These are phyloP conservation scores for Noctua pronuba DNA, from an alignment of 2,888 invertebrate species.

Conservation along the genomic window DNA sequence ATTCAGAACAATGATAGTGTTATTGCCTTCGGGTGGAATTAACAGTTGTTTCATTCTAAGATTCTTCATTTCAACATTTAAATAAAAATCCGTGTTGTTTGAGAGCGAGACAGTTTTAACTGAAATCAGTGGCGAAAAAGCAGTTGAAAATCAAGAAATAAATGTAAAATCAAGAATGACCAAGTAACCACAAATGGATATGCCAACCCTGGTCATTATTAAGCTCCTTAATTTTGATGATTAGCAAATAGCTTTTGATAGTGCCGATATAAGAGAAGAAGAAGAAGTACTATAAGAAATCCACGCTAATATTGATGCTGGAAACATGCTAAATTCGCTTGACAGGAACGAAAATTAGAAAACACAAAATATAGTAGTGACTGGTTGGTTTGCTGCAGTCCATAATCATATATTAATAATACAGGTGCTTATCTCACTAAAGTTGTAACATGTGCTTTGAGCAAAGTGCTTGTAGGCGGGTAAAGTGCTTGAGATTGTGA, in stretches of 20 bases:
- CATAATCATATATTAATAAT: slow-evolving; percentile 52
- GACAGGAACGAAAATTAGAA: slow-evolving; percentile 7
- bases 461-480: slow-evolving; percentile 60
- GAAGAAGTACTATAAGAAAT: not conserved
- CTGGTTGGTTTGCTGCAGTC: not conserved
- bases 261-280: not conserved
- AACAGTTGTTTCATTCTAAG: not conserved
- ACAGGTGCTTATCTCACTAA: slow-evolving; percentile 54
- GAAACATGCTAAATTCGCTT: not conserved
- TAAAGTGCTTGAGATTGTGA: slow-evolving; percentile 51
- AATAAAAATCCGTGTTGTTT: not conserved
- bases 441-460: slow-evolving; percentile 58
- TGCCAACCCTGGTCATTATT: not conserved
- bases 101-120: too few relatives aligned
- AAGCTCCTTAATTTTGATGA: too few relatives aligned
- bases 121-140: not conserved
- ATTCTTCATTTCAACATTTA: not conserved
- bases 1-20: not conserved
- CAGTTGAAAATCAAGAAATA: not conserved
- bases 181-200: too few relatives aligned
- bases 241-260: not conserved
- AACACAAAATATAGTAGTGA: not conserved
- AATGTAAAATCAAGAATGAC: not conserved
- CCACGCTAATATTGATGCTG: too few relatives aligned
- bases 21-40: not conserved